Percentiles rank a stretch among this genome's conserved stretches.
These are phyloP conservation scores for Pionites leucogaster DNA, from an alignment of 2,113 vertebrate species.

Conservation along the genomic window DNA sequence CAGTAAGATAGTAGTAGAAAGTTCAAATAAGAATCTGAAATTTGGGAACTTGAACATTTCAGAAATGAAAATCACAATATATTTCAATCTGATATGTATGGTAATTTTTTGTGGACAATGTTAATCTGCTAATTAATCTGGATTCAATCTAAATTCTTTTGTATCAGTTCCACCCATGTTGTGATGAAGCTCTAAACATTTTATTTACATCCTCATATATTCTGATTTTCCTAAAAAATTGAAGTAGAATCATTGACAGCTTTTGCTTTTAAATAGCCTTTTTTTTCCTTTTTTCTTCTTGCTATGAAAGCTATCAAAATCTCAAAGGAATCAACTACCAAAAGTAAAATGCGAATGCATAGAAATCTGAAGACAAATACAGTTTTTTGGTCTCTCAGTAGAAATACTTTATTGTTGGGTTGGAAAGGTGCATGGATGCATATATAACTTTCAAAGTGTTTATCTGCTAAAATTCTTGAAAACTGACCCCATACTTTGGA, in stretches of 20 bases:
- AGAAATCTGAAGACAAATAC: background rate
- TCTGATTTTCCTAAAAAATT: background rate
- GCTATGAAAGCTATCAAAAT: background rate
- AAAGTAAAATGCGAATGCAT: background rate
- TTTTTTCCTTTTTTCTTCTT: background rate
- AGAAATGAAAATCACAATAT: background rate
- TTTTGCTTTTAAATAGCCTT: background rate
- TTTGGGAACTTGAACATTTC: background rate
- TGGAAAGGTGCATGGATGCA: background rate
- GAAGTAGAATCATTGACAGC: background rate
- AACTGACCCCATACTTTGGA: background rate
- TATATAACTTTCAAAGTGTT: background rate
- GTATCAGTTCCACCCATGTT: background rate
- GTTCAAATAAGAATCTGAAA: background rate
- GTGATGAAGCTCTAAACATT: background rate
- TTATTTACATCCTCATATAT: background rate
- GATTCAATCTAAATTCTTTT: background rate
- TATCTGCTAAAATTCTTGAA: background rate
- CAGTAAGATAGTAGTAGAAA: background rate
- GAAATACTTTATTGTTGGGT: fast-evolving
- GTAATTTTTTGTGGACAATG: background rate
- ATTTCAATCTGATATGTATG: background rate
- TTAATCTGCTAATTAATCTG: background rate
- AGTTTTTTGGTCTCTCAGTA: background rate
- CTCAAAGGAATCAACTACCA: background rate